Base-by-base conservation (phyloP, 2,888 invertebrate species). In the Lasioglossum pauxillum region DNA sequence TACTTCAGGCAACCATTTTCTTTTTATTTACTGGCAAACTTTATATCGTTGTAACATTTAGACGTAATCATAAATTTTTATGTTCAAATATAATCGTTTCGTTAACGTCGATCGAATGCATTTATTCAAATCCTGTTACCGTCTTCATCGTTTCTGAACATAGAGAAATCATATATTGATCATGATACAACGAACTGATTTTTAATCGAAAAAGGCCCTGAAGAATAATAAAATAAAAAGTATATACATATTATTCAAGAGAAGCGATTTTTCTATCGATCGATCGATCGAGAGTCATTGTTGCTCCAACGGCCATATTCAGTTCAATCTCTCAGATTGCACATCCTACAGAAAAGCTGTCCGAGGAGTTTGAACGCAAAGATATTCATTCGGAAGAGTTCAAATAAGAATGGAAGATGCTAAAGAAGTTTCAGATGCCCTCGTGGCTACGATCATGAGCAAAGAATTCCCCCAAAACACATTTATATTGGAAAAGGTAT, bases 21-120 rank as follows among this genome's bases (percentile, higher is more conserved):
- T 74, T 41, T 73, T 84, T 27, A 49, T 74, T 77, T 76, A 60
- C 27, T 41, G 10, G 69, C 53, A 72, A 53, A 23, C 74, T 73
- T 78, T 67, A 35, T 75, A 64, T 31, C 75, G 60, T 71, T 60
- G 71, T 79, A 75, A 67, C 53, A 41, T 46, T 71, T 64, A 31
- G 38, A 64, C 46, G 71, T 75, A 46, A 77, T 38, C 60, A 49
- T 77, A 23, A 49, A 71, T 49, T 49, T 60, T 75, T 71, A 72
- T 72, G 79, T 83, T 75, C 60, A 79, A 83, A 73, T 85, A 78
- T 74, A 86, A 76, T 78, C 31, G 64, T 78, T 78, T 85, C 69
- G 72, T 85, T 78, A 74, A 77, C 75, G 57, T 53, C 49, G 35
- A 81, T 69, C 38, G 81, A 60, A 35, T 86, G 81, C 72, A 81